Base-by-base conservation (phyloP, 2,113 vertebrate genomes). In the Nothoprocta pentlandii region DNA sequence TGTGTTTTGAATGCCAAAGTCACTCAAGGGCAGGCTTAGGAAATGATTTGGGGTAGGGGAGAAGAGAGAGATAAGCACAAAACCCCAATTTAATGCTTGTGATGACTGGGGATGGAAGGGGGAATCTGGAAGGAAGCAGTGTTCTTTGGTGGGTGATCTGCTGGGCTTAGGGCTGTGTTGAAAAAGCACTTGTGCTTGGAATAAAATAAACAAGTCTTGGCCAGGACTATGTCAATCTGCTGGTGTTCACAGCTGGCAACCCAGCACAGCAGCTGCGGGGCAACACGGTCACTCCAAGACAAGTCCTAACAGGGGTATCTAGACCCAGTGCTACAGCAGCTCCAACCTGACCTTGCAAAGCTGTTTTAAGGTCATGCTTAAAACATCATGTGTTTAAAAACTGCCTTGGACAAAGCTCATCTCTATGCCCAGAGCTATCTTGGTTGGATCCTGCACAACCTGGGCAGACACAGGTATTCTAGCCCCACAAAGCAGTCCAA, bases 391-490 rank as follows among this genome's bases (percentile, higher is more conserved):
- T 47, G 5, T 9, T 32, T 75, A 34, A n/a, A 12, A 91, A 39
- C 15, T 41, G n/a, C 70, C 22, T 2, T 13, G 66, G 73, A 39
- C 77, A 79, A 64, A 68, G 56, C 51, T 70, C 1, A 0, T 49
- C 71, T 49, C 88, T 44, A 9, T 80, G 92, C 56, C 94, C 69
- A 84, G 66, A 80, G 25, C 61, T 80, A 5, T 82, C 87, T 83
- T 6, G 69, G 83, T 76, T 90, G 94, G 61, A 64, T 84, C 46
- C 80, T 73, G 69, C 73, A 47, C 73, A n/a, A 2, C 28, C 77
- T 68, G 80, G 78, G 80, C 77, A 88, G 56, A 64, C 88, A 83
- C 56, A 80, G 77, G 14, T 70, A n/a, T 80, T 90, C 91, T 53
- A 92, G 66, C 89, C 76, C 67, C 77, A 41, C 70, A 23, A 32